Percentiles rank a stretch among this genome's conserved stretches.
phyloP scores from a whole-genome alignment of 1,140 invertebrate species.

The Chironomus tepperi region DNA sequence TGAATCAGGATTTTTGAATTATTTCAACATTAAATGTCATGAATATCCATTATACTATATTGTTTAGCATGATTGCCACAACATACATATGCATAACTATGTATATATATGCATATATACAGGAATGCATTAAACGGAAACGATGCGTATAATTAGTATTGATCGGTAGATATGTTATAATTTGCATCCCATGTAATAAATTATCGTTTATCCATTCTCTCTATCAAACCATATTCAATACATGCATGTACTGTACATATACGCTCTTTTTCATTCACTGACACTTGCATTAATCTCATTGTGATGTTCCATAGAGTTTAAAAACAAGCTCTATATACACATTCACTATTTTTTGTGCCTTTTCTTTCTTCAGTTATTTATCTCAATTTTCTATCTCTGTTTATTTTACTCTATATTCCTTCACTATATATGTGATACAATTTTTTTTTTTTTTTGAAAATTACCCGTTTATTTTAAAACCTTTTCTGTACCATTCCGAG shows the following conservation, averaged over 20 bases:
- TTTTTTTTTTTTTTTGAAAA: too few relatives aligned
- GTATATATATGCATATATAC: background rate
- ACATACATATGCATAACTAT: background rate
- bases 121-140: background rate
- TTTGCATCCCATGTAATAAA: constrained; percentile 13
- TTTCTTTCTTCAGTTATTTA: background rate
- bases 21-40: background rate
- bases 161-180: constrained; percentile 13
- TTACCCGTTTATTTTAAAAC: too few relatives aligned
- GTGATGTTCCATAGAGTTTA: background rate
- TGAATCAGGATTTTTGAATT: background rate
- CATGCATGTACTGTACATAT: background rate
- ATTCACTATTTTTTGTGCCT: too few relatives aligned
- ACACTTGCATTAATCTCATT: constrained; percentile 13
- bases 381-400: background rate
- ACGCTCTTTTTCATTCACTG: background rate
- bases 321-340: too few relatives aligned
- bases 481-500: too few relatives aligned
- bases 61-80: background rate
- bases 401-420: background rate
- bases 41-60: constrained; percentile 3
- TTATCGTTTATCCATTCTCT: background rate
- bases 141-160: constrained; percentile 13
- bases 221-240: constrained; percentile 9
- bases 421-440: background rate